Evolutionary conservation across 2,113 vertebrate genomes (phyloP).

Genomic region (Dendropsophus ebraccatus): DNA sequence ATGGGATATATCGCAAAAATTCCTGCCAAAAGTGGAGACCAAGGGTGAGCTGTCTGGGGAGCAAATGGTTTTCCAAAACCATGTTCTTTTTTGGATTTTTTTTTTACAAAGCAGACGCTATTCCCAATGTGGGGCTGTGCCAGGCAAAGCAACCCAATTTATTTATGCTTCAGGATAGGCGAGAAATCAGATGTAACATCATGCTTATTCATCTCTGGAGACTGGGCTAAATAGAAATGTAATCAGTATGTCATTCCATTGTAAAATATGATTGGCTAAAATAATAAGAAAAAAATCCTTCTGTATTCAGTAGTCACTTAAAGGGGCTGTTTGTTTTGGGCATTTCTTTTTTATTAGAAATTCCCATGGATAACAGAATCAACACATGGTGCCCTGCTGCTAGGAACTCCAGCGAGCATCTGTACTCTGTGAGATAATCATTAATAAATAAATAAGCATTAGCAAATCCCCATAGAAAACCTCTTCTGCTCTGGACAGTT

Average conservation of each 20-base stretch:
- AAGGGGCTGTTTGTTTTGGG: too few relatives aligned
- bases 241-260: too few relatives aligned
- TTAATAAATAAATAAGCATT: too few relatives aligned
- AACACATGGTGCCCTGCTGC: too few relatives aligned
- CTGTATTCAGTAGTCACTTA: neutral
- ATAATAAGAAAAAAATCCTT: neutral
- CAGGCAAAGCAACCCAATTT: constrained; percentile 16
- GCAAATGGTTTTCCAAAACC: constrained; percentile 26
- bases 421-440: too few relatives aligned
- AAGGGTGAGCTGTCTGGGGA: constrained; percentile 31
- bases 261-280: neutral
- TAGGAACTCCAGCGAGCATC: too few relatives aligned
- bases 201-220: neutral
- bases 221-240: neutral
- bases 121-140: neutral
- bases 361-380: too few relatives aligned
- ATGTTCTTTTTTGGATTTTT: neutral
- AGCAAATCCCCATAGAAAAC: too few relatives aligned
- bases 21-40: constrained; percentile 59
- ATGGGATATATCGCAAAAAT: constrained; percentile 65
- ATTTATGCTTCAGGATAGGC: neutral
- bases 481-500: too few relatives aligned
- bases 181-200: neutral
- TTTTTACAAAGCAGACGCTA: constrained; percentile 23
- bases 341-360: too few relatives aligned